Percentiles rank a stretch among this genome's conserved stretches.
Conservation (phyloP, 2,888 invertebrate species). For the Erynnis tages region DNA sequence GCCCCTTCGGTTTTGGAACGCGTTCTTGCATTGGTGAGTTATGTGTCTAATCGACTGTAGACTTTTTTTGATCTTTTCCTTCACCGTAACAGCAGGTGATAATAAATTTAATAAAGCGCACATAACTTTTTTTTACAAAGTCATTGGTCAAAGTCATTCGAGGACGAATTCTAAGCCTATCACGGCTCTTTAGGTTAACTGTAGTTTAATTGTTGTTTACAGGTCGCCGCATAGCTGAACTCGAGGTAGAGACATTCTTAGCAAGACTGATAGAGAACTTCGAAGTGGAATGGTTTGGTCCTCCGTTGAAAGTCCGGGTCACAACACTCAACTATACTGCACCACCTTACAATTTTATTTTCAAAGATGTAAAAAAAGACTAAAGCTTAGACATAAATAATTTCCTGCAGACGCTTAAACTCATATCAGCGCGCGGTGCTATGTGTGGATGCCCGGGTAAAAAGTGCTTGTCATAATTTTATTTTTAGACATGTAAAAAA, state of each 20-base stretch:
- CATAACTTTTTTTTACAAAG: no score
- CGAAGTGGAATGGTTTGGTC: conserved; percentile 51
- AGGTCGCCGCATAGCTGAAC: conserved; percentile 83
- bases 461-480: conserved; percentile 58
- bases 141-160: no score
- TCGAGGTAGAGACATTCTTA: conserved; percentile 76
- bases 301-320: conserved; percentile 44
- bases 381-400: not conserved
- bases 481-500: conserved; percentile 54
- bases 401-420: no score
- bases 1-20: conserved; percentile 85
- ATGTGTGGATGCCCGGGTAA: no score
- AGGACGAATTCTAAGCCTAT: no score
- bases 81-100: no score
- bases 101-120: no score
- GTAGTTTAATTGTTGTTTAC: no score
- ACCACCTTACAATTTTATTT: conserved; percentile 58
- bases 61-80: no score
- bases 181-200: not conserved
- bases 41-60: no score
- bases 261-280: conserved; percentile 51
- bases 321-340: conserved; percentile 52
- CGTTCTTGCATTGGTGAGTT: conserved; percentile 85
- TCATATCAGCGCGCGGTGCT: no score
- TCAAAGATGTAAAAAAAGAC: conserved; percentile 51